Conservation (phyloP, 1,140 invertebrate genomes). For the Eriocheir sinensis region DNA sequence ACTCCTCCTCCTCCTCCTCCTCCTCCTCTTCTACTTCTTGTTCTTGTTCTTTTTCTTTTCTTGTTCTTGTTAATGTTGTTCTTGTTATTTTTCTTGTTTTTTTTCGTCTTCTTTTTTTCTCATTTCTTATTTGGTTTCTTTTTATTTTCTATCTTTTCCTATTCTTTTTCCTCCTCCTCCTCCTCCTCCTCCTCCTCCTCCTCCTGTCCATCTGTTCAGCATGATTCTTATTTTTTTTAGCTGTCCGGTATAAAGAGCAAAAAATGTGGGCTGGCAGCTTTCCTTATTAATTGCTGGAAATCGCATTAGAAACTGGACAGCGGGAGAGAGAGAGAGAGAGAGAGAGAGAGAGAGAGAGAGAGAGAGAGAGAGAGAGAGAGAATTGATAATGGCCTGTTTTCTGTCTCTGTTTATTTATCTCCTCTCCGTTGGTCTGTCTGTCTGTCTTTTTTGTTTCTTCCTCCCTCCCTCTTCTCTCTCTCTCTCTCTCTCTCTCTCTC, state of each 20-base stretch:
- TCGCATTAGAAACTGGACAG: conserved; percentile 56
- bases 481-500: background rate
- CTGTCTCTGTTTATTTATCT: background rate
- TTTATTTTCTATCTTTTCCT: too few species aligned
- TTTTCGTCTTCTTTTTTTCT: too few species aligned
- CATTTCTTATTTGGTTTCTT: too few species aligned
- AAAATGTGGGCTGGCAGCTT: conserved; percentile 31
- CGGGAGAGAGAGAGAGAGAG: conserved; percentile 3
- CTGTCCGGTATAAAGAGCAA: conserved; percentile 21
- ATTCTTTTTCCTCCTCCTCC: background rate
- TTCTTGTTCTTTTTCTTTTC: background rate
- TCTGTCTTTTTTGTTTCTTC: too few species aligned
- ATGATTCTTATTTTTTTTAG: background rate
- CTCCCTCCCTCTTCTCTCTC: too few species aligned
- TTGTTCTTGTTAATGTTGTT: too few species aligned
- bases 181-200: background rate
- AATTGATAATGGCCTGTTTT: conserved; percentile 54
- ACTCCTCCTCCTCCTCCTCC: background rate
- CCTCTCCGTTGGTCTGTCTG: too few species aligned
- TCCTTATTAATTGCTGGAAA: conserved; percentile 59
- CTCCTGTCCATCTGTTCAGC: background rate
- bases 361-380: conserved; percentile 20
- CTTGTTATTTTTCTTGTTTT: too few species aligned
- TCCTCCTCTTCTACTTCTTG: background rate
- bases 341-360: conserved; percentile 22